Base-by-base conservation (phyloP, 2,113 vertebrate species). In the Tyrannus savana region DNA sequence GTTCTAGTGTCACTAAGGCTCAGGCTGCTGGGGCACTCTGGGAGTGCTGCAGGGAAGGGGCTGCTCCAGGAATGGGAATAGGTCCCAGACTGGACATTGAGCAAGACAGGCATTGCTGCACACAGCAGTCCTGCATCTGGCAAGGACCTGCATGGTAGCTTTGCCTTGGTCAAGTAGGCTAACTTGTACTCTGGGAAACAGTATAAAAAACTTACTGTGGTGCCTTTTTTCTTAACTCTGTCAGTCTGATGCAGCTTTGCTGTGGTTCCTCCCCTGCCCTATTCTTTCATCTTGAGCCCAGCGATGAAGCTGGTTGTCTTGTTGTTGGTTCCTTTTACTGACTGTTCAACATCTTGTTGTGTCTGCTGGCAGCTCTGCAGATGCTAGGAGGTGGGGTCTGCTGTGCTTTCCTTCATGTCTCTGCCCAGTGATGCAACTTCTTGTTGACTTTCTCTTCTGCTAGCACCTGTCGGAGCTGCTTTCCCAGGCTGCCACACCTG, bases 401-500 rank as follows among this genome's bases (percentile, higher is more conserved):
- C 62, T 77, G 50, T 42, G 39, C 64, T 86, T 85, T 50, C n/a
- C 76, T 74, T 76, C 30, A 0, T 25, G 55, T 75, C 44, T 91
- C 67, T 84, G 67, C 46, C 14, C 50, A 39, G 47, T 90, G 94
- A 77, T 86, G 91, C 55, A 93, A 94, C 46, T 83, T 49, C n/a
- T 90, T 67, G 68, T 63, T 89, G 88, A 46, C 39, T 94, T 84
- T 85, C 56, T 68, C 9, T 80, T 52, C 68, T 93, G 12, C 0
- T 8, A 19, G 78, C 90, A 88, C 85, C 71, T 84, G 78, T 64
- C 58, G 67, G 88, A 82, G 75, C 88, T 53, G 74, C 86, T 66
- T 86, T 93, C 83, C 79, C 89, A 84, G 72, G 59, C 76, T 69
- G 63, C 86, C 91, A 56, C 68, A 30, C 95, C 94, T 93, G 59